Evolutionary conservation across 2,797 vertebrate species (phyloP), one percentile per base, ranked within the genome.

Genomic region (Fistularia tabacaria): DNA sequence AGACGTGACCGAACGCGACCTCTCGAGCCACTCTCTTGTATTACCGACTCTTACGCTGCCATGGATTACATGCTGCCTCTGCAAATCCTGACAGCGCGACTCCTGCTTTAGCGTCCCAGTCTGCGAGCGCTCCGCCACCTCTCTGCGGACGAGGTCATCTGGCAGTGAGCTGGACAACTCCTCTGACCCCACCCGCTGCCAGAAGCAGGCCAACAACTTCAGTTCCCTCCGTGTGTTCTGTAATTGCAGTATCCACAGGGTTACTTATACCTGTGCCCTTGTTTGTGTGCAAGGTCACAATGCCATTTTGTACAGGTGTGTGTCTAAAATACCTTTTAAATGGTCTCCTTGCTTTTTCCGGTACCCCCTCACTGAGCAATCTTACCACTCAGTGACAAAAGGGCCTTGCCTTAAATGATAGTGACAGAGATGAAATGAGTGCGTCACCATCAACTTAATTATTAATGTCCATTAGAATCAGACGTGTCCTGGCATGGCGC

Each of bases 391-490:
- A 46, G 45, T 39, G 53, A 40, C 61, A 50, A 14, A 12, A 41
- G 5, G 14, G 37, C 37, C 47, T 15, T 56, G 43, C 10, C 48
- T 53, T 62, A 66, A 73, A 55, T 68, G 42, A 71, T 51, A 66
- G 47, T 41, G 64, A 73, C 62, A 63, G 44, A 50, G 40, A 49
- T 7, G 14, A 57, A 54, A 15, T 10, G 14, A 50, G 53, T 58
- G 59, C 69, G 68, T 54, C 69, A 73, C 71, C 54, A 1, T 54
- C 8, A 45, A 43, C 77, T 87, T 45, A 80, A 83, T 83, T 66
- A 80, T 84, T 47, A 51, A 86, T 75, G 73, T 73, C 74, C 81
- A 83, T 85, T 81, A 82, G 58, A 64, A 69, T 75, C 70, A 59
- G 46, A 66, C 76, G 49, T 67, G 77, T 77, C 77, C 10, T 66